Base-by-base conservation (phyloP, 1,140 invertebrate species). In the Leguminivora glycinivorella region DNA sequence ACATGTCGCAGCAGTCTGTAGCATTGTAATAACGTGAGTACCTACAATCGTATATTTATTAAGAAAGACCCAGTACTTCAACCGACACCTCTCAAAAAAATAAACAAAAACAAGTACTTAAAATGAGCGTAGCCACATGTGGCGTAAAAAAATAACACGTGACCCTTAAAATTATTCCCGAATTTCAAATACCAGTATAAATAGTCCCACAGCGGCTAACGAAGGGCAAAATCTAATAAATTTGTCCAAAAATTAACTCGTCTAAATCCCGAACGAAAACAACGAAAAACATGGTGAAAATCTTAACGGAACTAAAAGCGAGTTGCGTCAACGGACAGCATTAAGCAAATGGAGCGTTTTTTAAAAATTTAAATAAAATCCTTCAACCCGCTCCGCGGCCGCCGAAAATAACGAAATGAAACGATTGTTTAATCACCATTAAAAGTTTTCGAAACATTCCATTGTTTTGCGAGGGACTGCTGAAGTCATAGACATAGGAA, bases 341-440 rank as follows among this genome's bases (percentile, higher is more conserved):
- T 76, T 76, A 79, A 72, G 70, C 72, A 75, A 79, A 75, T 76
- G 71, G 73, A 72, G 43, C 71, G 70, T 68, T 72, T 58, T 71
- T 70, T 56, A 58, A 75, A 68, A 70, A 67, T 71, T 72, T 70
- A 72, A 78, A 70, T 68, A 73, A 70, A 70, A 43, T 38, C 67
- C 29, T 68, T 25, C 31, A 24, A 19, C 38, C 60, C 26, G 63
- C 34, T 56, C 58, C 67, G 71, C 14, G 66, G 71, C 56, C 56
- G 56, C 29, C 24, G 56, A 63, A 63, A 68, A 73, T 75, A 77
- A 70, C 72, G 72, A 73, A 79, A 80, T 75, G 73, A 74, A 84
- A 79, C 74, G 82, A 77, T 84, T 84, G 81, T 87, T 84, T 87
- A 81, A 83, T 87, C 79, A 75, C 80, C 80, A 87, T 87, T 85